Base-by-base conservation (phyloP, 2,797 vertebrate genomes). In the Squalus acanthias region DNA sequence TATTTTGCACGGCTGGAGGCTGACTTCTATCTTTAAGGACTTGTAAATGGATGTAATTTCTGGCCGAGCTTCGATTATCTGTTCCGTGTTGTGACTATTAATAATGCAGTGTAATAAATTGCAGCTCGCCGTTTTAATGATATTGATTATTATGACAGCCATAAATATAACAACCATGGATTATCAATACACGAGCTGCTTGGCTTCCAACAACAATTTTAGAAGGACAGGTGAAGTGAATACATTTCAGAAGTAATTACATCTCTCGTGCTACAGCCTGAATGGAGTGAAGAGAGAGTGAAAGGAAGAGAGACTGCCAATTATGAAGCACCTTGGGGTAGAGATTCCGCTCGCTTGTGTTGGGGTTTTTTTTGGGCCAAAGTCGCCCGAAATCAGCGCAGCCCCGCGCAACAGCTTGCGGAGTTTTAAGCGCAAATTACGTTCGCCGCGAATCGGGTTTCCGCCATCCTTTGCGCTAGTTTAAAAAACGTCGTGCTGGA, bases 21-120 rank as follows among this genome's bases (percentile, higher is more conserved):
- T 63, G 88, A 33, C 88, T 60, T 63, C n/a, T 24, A 46, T 39
- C 65, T 24, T 39, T 69, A 17, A 69, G 91, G 39, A 93, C 17
- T 24, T 69, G n/a, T 24, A 93, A 93, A 69, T 93, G 20, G n/a
- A 93, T 93, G n/a, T 69, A 93, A 93, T 93, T 93, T 93, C 63
- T 93, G 91, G n/a, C 91, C 0, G n/a, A 17, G 1, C 60, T 65
- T 92, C 17, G 60, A 92, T 93, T 93, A 93, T 46, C 63, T 69
- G n/a, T 69, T 93, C 39, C n/a, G 65, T 69, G 63, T 69, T 46
- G 63, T 93, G 65, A 46, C 63, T 93, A 67, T 93, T 93, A 69
- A 69, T 93, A 93, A 93, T 69, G 20, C 91, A 93, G 69, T 69
- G 8, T 10, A 93, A 69, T 12, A 69, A 63, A 93, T 69, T 46